Base-by-base conservation (phyloP, 1,140 invertebrate genomes). In the Cotesia chilonis region DNA sequence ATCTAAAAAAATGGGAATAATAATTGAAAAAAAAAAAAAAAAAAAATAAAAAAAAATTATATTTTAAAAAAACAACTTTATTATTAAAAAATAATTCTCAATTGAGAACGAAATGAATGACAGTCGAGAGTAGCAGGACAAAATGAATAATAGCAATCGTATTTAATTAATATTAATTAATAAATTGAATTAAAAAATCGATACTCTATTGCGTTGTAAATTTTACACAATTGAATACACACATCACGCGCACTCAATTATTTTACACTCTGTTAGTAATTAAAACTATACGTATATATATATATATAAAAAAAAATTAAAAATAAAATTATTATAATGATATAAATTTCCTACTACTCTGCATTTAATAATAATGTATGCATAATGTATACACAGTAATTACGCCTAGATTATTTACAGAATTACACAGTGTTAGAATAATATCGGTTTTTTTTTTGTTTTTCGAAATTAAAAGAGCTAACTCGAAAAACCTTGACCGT, bases 371-470 rank as follows among this genome's bases (percentile, higher is more conserved):
- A 36, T n/a, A 52, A 41, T n/a, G 14, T 65, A 35, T 14, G 12
- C 10, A 51, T 10, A 67, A 67, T 38, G 17, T 67, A 67, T 55
- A 67, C 20, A 71, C 47, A 65, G 36, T 38, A 28, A 57, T 68
- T 52, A 55, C 54, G 52, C 20, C 63, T 71, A 65, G 12, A 71
- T 71, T 71, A 71, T 71, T 71, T 71, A 71, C 70, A 71, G n/a
- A 71, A 71, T 71, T 71, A 66, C 36, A 71, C 36, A 64, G 54
- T 71, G 60, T 64, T 63, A 47, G 60, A 52, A 14, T 54, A 17
- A 64, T 70, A 9, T 51, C 38, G 4, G 14, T 14, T 3, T 14
- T 37, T 14, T 37, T 7, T 51, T 6, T 51, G 9, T 61, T 36
- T 35, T 61, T 60, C 10, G 6, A 5, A 7, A 5, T 41, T 41